Evolutionary conservation across 2,113 vertebrate species (phyloP).

Genomic region (Proteles cristata): DNA sequence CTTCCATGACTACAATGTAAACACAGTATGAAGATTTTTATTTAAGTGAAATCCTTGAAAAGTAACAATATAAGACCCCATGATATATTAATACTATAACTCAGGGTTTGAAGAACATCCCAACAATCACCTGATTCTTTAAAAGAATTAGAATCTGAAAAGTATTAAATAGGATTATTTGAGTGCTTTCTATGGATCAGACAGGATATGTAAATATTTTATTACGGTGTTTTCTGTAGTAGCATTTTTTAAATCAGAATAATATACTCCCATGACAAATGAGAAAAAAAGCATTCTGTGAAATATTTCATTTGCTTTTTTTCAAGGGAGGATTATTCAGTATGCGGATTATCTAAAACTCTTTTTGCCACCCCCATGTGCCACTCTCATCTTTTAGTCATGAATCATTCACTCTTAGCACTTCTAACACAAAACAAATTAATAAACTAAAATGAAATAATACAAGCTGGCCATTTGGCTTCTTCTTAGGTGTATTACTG

Average conservation of each 20-base stretch:
- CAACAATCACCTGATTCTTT: slow-evolving; percentile 39
- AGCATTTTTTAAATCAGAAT: not conserved
- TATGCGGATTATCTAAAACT: not conserved
- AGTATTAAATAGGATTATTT: slow-evolving; percentile 23
- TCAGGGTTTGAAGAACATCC: not conserved
- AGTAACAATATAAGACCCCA: not conserved
- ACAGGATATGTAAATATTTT: not conserved
- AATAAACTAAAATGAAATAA: slow-evolving; percentile 13
- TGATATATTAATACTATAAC: not conserved
- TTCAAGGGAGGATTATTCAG: not conserved
- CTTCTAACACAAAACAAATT: not conserved
- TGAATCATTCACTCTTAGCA: not conserved
- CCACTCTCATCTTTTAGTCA: not conserved
- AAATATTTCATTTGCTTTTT: slow-evolving; percentile 11
- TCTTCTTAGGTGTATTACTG: not conserved
- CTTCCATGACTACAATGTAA: not conserved
- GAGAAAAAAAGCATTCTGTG: not conserved
- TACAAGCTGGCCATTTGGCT: not conserved
- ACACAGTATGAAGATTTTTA: not conserved
- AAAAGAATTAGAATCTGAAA: not conserved
- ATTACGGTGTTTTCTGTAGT: not conserved
- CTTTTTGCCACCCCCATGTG: not conserved
- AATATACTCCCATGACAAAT: slow-evolving; percentile 4
- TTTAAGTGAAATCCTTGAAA: slow-evolving; percentile 28
- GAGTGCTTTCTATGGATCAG: slow-evolving; percentile 17